Evolutionary conservation across 1,140 invertebrate species (phyloP), one percentile per base, ranked within the genome.

Genomic region (Ceratosolen solmsi): DNA sequence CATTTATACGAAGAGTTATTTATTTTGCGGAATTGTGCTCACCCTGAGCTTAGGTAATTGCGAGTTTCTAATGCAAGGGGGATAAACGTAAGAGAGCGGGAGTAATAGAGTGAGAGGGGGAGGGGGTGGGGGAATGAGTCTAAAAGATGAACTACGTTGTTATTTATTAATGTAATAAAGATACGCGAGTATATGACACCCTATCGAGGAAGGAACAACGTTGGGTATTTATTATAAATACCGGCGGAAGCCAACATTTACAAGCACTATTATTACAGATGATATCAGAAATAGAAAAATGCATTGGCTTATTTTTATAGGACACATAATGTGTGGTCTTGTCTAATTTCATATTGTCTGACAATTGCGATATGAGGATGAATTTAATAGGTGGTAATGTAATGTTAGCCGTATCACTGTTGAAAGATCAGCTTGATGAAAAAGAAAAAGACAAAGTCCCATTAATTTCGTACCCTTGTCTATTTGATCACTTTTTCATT

Each of bases 81-180:
- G 46, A 13, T 56, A 36, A 54, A 56, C 13, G 30, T 17, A 22
- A n/a, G 17, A 20, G 27, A n/a, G 9, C 25, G 54, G 33, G 36
- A 27, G 46, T n/a, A n/a, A n/a, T n/a, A n/a, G n/a, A n/a, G n/a
- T n/a, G 27, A n/a, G 17, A 20, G 27, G 15, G 9, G 27, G 54
- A 54, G 36, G 49, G 46, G 49, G 20, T 33, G 27, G 78, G 49
- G 38, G 41, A 46, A 49, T 30, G 71, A 54, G 71, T 51, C 41
- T 54, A 72, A 68, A 79, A 79, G 78, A 72, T 70, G 78, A 72
- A 79, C 68, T 38, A 68, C 68, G n/a, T 22, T 33, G 56, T 72
- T 79, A 79, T 79, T 79, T 79, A 79, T 79, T 79, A 79, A 79
- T 46, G 68, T 60, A 79, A 79, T 72, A 36, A 79, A 79, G 78